These are phyloP conservation scores for Betta splendens DNA, from an alignment of 2,797 vertebrate species.

Conservation along the genomic window DNA sequence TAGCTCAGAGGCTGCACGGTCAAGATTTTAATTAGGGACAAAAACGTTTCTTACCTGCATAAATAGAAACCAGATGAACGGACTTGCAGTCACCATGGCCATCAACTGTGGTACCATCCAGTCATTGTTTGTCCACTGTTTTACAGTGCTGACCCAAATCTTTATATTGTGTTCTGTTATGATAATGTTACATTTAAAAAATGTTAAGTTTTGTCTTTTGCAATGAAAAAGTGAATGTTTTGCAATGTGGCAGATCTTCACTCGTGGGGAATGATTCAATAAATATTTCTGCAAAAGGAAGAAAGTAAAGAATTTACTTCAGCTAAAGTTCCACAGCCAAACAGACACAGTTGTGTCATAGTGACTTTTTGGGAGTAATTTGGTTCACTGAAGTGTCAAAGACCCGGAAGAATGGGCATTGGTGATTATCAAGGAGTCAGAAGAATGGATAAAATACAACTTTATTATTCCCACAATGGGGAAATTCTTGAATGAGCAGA, in stretches of 20 bases:
- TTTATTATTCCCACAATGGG: too few species aligned
- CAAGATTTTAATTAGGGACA: constrained; percentile 81
- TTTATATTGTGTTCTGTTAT: neutral
- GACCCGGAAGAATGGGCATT: too few species aligned
- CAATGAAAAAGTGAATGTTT: neutral
- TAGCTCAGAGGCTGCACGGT: constrained; percentile 82
- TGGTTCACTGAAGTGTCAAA: too few species aligned
- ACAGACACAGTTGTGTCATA: neutral
- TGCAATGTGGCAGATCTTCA: neutral
- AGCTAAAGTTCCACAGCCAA: neutral
- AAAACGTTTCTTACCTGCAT: constrained; percentile 86
- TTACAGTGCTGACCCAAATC: neutral
- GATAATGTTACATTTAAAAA: too few species aligned
- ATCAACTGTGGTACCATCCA: too few species aligned
- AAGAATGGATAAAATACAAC: too few species aligned
- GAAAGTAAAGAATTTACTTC: neutral
- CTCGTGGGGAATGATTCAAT: neutral
- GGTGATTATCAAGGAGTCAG: too few species aligned
- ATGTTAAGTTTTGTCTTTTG: neutral
- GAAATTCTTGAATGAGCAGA: too few species aligned
- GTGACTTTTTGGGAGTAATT: too few species aligned
- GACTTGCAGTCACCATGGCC: constrained; percentile 32
- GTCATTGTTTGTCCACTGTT: neutral
- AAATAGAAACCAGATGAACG: constrained; percentile 82
- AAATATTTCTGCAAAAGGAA: neutral